Evolutionary conservation across 2,797 vertebrate genomes (phyloP).

Genomic region (Peromyscus nudipes): DNA sequence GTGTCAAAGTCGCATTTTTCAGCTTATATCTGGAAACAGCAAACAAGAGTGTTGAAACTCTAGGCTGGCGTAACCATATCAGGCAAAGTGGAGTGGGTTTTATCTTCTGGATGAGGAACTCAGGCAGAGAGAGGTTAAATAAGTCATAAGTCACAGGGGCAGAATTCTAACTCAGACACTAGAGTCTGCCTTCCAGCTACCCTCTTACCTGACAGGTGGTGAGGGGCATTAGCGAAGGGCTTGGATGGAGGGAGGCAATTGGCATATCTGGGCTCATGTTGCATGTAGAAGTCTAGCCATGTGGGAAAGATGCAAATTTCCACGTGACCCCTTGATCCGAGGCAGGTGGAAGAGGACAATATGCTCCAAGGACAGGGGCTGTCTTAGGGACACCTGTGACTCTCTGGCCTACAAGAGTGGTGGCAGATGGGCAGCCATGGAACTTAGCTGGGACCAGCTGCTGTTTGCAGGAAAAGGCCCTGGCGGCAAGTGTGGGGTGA

Average conservation of each 20-base stretch:
- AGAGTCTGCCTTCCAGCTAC: background rate
- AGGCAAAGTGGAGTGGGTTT: background rate
- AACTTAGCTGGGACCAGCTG: constrained; percentile 31
- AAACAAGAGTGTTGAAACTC: background rate
- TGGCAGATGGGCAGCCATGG: constrained; percentile 19
- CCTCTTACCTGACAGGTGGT: background rate
- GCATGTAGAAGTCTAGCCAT: background rate
- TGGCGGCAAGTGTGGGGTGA: constrained; percentile 32
- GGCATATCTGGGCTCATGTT: background rate
- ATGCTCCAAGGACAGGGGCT: background rate
- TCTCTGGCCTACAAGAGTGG: background rate
- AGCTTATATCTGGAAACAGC: background rate
- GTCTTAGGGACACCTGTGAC: background rate
- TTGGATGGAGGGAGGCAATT: fast-evolving
- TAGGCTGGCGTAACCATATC: background rate
- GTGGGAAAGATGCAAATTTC: constrained; percentile 27
- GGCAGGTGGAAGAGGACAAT: background rate
- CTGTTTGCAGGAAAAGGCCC: background rate
- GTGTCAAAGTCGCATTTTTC: background rate
- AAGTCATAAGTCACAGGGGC: background rate
- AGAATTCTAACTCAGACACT: background rate
- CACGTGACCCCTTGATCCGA: background rate
- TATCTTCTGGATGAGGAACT: background rate
- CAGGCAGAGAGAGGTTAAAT: background rate
- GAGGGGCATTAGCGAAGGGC: background rate